phyloP scores from a whole-genome alignment of 2,888 invertebrate species.

The Cheilosia soror region DNA sequence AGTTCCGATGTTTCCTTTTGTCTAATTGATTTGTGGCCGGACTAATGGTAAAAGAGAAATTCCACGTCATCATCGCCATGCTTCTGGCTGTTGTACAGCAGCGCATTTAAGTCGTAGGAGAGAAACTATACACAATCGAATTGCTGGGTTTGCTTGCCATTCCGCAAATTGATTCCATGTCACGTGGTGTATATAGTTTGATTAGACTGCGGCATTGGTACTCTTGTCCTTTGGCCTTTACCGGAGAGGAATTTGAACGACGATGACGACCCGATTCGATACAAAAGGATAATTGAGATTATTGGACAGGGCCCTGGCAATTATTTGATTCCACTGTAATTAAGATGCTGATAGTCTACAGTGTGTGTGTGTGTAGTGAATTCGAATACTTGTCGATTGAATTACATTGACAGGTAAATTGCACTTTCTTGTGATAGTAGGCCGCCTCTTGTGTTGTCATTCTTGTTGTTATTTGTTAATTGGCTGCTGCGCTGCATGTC shows the following conservation, averaged over 20 bases:
- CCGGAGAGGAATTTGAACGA: slow-evolving; percentile 35
- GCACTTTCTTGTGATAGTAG: slow-evolving; percentile 5
- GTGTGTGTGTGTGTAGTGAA: slow-evolving; percentile 14
- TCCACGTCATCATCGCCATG: slow-evolving; percentile 36
- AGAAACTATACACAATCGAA: slow-evolving; percentile 35
- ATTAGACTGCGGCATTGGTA: slow-evolving; percentile 9
- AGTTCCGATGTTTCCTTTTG: slow-evolving; percentile 46
- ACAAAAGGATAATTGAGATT: slow-evolving; percentile 34
- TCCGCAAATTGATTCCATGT: slow-evolving; percentile 61
- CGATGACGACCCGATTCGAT: slow-evolving; percentile 14
- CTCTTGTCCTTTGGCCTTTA: slow-evolving; percentile 29
- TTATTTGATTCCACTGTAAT: slow-evolving; percentile 64
- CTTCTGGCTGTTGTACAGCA: slow-evolving; percentile 11
- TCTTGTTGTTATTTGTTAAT: slow-evolving; percentile 4
- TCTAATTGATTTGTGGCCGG: slow-evolving; percentile 65
- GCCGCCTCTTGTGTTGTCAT: slow-evolving; percentile 15
- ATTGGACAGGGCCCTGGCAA: slow-evolving; percentile 26
- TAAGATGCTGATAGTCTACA: slow-evolving; percentile 54
- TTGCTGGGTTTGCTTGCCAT: slow-evolving; percentile 56
- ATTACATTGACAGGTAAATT: slow-evolving; percentile 46
- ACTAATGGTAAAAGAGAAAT: slow-evolving; percentile 37
- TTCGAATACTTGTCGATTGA: slow-evolving; percentile 28
- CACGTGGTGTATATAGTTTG: slow-evolving; percentile 29
- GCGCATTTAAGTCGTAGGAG: slow-evolving; percentile 30
- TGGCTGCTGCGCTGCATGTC: slow-evolving; percentile 10